Conservation (phyloP, 2,113 vertebrate genomes). For the Chionis minor region DNA sequence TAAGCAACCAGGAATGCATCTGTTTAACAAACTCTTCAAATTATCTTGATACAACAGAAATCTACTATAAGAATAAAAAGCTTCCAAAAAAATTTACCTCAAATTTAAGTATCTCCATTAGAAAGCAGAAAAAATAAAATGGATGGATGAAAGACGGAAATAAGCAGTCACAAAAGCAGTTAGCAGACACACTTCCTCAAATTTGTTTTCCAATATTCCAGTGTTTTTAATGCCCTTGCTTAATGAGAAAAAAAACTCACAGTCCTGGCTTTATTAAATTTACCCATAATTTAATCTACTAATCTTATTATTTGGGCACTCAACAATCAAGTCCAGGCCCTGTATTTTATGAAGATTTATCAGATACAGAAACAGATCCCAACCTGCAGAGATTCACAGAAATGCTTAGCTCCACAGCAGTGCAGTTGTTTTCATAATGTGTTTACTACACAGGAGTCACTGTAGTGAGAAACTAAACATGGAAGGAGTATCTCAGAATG, state of each 20-base stretch:
- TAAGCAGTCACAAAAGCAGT: slow-evolving; percentile 44
- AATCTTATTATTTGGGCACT: neutral
- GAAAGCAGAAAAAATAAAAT: slow-evolving; percentile 74
- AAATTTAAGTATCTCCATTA: slow-evolving; percentile 82
- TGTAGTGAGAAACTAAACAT: neutral
- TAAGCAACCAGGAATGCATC: neutral
- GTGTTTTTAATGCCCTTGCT: neutral
- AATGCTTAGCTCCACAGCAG: neutral
- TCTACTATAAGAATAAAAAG: neutral
- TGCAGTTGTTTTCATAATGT: neutral
- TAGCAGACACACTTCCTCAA: slow-evolving; percentile 6
- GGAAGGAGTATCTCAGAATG: neutral
- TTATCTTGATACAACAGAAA: slow-evolving; percentile 7
- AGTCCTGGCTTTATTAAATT: neutral
- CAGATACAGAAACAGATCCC: neutral
- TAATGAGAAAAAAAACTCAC: neutral
- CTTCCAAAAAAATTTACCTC: slow-evolving; percentile 77
- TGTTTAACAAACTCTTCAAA: slow-evolving; percentile 8
- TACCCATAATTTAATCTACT: neutral
- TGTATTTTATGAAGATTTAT: neutral
- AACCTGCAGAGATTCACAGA: neutral
- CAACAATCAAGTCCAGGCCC: neutral
- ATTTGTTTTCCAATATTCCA: neutral
- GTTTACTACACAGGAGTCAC: neutral
- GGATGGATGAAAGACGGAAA: slow-evolving; percentile 74